A percentile compares a stretch with the other conserved stretches of the same genome.
These are phyloP conservation scores for Anas platyrhynchos DNA, from an alignment of 2,113 vertebrate genomes.

Conservation along the genomic window DNA sequence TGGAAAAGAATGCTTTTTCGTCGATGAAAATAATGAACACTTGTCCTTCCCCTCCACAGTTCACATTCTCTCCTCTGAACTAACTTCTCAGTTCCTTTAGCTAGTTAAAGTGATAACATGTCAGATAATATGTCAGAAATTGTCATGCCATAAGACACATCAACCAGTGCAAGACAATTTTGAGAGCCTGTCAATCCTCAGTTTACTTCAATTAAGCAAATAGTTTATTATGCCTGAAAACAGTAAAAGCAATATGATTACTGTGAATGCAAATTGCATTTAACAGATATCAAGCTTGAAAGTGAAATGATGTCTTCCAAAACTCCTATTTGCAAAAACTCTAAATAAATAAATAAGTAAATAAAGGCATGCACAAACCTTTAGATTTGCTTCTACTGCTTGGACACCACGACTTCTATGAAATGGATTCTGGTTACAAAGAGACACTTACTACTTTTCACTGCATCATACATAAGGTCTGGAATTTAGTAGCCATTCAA, in stretches of 20 bases:
- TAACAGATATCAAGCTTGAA: conserved; percentile 9
- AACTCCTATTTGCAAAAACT: conserved; percentile 32
- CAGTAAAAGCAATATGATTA: not conserved
- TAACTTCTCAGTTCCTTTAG: not conserved
- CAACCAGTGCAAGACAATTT: conserved; percentile 16
- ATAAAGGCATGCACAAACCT: conserved; percentile 60
- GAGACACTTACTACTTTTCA: conserved; percentile 48
- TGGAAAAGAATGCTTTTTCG: not conserved
- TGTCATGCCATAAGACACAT: conserved; percentile 34
- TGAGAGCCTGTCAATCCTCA: conserved; percentile 14
- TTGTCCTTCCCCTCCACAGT: not conserved
- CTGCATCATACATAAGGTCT: not conserved
- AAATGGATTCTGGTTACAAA: conserved; percentile 63
- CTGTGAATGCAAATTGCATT: conserved; percentile 48
- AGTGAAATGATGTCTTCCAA: not conserved
- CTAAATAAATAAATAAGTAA: not conserved
- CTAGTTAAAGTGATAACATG: not conserved
- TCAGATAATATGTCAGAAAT: not conserved
- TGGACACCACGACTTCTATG: conserved; percentile 54
- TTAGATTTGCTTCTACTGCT: conserved; percentile 61
- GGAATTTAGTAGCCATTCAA: conserved; percentile 9
- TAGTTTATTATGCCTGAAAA: conserved; percentile 25
- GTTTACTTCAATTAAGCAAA: conserved; percentile 13
- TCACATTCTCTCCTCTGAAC: not conserved
- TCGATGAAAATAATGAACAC: not conserved